phyloP scores from a whole-genome alignment of 1,140 invertebrate species.

The Pseudoatta argentina region DNA sequence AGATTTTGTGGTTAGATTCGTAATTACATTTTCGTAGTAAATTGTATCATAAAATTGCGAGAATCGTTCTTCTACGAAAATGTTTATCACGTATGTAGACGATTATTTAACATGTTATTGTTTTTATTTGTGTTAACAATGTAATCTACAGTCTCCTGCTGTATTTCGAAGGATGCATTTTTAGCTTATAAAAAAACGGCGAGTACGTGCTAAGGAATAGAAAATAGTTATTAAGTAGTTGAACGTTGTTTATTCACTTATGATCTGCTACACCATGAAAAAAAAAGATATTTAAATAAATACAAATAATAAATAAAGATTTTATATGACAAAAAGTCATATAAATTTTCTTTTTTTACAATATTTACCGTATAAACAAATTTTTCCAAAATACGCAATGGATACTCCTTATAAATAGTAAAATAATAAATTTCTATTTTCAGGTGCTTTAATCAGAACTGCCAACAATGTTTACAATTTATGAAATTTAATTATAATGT shows the following conservation, averaged over 20 bases:
- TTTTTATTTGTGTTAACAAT: slow-evolving; percentile 5
- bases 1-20: background rate
- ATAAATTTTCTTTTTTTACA: background rate
- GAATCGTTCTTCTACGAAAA: slow-evolving; percentile 36
- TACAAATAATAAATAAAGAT: background rate
- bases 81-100: background rate
- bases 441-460: background rate
- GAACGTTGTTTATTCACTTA: slow-evolving; percentile 1
- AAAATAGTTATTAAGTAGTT: slow-evolving; percentile 16
- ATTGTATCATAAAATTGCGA: slow-evolving; percentile 11
- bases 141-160: background rate
- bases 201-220: slow-evolving; percentile 30
- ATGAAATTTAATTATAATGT: background rate
- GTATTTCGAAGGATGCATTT: background rate
- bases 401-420: background rate
- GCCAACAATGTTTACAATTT: background rate
- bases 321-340: background rate
- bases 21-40: slow-evolving; percentile 6
- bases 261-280: background rate
- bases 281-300: background rate
- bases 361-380: background rate
- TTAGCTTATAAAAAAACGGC: slow-evolving; percentile 29
- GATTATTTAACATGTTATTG: slow-evolving; percentile 4
- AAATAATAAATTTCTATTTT: background rate
- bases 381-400: background rate